Base-by-base conservation (phyloP, 2,797 vertebrate genomes). In the Otolemur crassicaudatus region DNA sequence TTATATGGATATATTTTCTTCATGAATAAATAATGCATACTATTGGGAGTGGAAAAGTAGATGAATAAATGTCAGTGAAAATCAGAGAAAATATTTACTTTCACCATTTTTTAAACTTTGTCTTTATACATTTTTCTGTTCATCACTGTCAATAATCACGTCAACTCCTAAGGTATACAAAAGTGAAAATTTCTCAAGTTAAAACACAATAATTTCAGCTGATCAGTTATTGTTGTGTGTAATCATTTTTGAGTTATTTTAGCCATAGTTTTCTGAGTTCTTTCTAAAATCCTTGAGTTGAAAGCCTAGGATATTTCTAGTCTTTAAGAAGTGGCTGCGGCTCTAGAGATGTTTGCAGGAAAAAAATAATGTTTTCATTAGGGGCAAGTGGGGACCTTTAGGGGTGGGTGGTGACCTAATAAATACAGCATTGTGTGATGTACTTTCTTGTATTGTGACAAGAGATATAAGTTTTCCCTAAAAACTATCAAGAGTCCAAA, bases 401-500 rank as follows among this genome's bases (percentile, higher is more conserved):
- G 27, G 23, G 31, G 22, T 46, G 5, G 2, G 22, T 29, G 9
- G 31, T 19, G 27, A 61, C 56, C 46, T 85, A 20, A 95, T 37
- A 86, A 73, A 65, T 85, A 60, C 14, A 85, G 43, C n/a, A 70
- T 84, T 31, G 3, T 75, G 34, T 76, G 31, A 60, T 85, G 75
- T 87, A 20, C n/a, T 95, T 4, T 81, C 14, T 89, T 92, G 22
- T 81, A 65, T 65, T 80, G 13, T 61, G 31, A 60, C 2, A 69
- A 53, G 23, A 83, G 0, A 1, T 94, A 80, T 76, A 80, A 65
- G 23, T 27, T 81, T 7, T 4, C 31, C 49, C 49, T 53, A 53
- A 92, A 92, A 70, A 92, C 10, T 4, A 77, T 80, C 7, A 90
- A 65, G 16, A 83, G 10, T 40, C 63, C 40, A 94, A 90, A 92